A percentile compares a stretch with the other conserved stretches of the same genome.
Conservation (phyloP, 2,888 invertebrate genomes). For the Carcina quercana region DNA sequence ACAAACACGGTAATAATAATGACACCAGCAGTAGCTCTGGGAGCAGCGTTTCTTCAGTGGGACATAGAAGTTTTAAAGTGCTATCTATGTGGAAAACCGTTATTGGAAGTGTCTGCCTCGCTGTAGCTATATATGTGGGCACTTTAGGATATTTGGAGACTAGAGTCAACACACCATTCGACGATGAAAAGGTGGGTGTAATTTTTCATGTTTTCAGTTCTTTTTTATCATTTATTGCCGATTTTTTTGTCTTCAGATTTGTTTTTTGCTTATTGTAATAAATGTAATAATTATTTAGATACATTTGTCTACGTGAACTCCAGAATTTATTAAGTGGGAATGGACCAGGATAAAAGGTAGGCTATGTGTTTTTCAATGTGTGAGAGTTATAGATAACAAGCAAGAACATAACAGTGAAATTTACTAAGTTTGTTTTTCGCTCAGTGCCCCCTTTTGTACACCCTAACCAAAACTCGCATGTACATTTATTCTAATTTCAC, state of each 20-base stretch:
- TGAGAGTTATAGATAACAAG: too few species aligned
- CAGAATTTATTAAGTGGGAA: too few species aligned
- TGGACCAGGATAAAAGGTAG: too few species aligned
- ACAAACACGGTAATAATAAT: conserved; percentile 32
- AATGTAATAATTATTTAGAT: too few species aligned
- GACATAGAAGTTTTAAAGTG: conserved; percentile 30
- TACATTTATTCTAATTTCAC: too few species aligned
- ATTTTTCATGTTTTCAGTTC: not conserved
- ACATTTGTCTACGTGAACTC: too few species aligned
- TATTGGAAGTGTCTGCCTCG: conserved; percentile 76
- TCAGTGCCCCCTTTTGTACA: too few species aligned
- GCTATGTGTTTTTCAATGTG: too few species aligned
- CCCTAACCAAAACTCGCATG: too few species aligned
- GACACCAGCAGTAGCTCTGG: conserved; percentile 49
- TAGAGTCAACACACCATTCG: conserved; percentile 89
- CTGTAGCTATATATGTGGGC: conserved; percentile 83
- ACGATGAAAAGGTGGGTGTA: conserved; percentile 79
- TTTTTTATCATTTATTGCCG: not conserved
- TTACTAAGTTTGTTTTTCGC: too few species aligned
- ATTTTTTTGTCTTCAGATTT: not conserved
- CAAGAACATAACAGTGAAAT: too few species aligned
- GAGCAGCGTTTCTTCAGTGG: conserved; percentile 30
- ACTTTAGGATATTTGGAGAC: conserved; percentile 91
- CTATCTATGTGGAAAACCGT: conserved; percentile 74
- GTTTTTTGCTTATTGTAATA: too few species aligned